Base-by-base conservation (phyloP, 2,888 invertebrate genomes). In the Stegana nigrithorax region DNA sequence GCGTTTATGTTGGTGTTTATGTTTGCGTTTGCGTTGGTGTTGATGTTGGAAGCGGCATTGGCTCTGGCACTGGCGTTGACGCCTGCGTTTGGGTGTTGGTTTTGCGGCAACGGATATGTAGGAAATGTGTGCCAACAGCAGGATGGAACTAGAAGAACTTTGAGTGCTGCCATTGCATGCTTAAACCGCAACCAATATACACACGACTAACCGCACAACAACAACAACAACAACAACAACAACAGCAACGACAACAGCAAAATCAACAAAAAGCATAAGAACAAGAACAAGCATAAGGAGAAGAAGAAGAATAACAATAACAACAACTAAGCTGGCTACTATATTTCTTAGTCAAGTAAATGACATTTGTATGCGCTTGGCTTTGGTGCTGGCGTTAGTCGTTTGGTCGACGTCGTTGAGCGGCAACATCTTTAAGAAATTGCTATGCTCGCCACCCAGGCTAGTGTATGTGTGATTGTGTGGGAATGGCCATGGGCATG, bases 311-410 rank as follows among this genome's bases (percentile, higher is more conserved):
- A n/a, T n/a, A n/a, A n/a, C n/a, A n/a, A n/a, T 55, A 21, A 14
- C 7, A 55, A 21, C 21, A 4, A 77, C 71, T 78, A 76, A 76
- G 71, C 75, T 79, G 71, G 75, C 79, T 78, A 77, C 75, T 75
- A 76, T 78, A 79, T 79, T 76, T 79, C 79, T 79, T 79, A 78
- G 75, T 75, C 75, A 75, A 75, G 14, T 10, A 26, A 77, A 78
- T 78, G 78, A 75, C 75, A 69, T 77, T 75, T 75, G 75, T 78
- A 75, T 78, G 78, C 78, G 68, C 63, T n/a, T 57, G 53, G 39
- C 10, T n/a, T 8, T 39, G 39, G 39, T n/a, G 62, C 63, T 47
- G 32, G 59, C 23, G 17, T 32, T 27, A 47, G 21, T 21, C 7
- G 65, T 51, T 59, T 56, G 14, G 14, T 2, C 14, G 17, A 17